Evolutionary conservation across 2,113 vertebrate species (phyloP).

Genomic region (Coryphaenoides rupestris): DNA sequence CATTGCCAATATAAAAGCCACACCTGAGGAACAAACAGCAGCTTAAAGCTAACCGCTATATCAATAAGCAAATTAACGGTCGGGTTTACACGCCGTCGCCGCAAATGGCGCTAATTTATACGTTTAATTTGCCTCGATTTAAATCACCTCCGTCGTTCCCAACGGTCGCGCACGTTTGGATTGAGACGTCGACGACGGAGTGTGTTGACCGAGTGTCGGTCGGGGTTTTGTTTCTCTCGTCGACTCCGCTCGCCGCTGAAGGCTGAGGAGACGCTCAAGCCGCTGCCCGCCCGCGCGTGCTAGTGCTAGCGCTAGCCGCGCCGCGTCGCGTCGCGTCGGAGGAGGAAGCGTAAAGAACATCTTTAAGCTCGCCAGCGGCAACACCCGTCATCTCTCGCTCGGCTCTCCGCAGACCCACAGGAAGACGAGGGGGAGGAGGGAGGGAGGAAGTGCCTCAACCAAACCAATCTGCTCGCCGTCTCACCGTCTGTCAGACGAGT

Average conservation of each 20-base stretch:
- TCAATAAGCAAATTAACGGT: too few relatives aligned
- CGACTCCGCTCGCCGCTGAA: constrained; percentile 32
- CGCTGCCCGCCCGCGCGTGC: constrained; percentile 29
- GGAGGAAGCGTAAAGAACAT: constrained; percentile 32
- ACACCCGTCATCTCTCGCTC: constrained; percentile 24
- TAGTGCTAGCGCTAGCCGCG: too few relatives aligned
- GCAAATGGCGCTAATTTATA: too few relatives aligned
- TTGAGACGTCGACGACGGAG: too few relatives aligned
- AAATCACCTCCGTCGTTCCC: too few relatives aligned
- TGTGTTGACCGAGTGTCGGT: too few relatives aligned
- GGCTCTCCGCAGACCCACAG: constrained; percentile 39
- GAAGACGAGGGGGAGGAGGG: constrained; percentile 30
- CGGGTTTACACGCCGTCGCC: too few relatives aligned
- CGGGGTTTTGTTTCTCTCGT: not conserved
- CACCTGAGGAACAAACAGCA: not conserved
- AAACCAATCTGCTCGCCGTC: constrained; percentile 36
- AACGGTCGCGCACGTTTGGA: too few relatives aligned
- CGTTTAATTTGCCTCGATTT: too few relatives aligned
- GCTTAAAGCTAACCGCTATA: too few relatives aligned
- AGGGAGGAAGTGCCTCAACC: constrained; percentile 45
- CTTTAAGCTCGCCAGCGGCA: constrained; percentile 28
- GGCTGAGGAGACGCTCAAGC: constrained; percentile 29
- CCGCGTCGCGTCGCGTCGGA: too few relatives aligned
- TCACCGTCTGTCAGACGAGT: constrained; percentile 49
- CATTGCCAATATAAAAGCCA: not conserved